Evolutionary conservation across 1,140 invertebrate species (phyloP), one percentile per base, ranked within the genome.

Genomic region (Scaptomyza graminum): DNA sequence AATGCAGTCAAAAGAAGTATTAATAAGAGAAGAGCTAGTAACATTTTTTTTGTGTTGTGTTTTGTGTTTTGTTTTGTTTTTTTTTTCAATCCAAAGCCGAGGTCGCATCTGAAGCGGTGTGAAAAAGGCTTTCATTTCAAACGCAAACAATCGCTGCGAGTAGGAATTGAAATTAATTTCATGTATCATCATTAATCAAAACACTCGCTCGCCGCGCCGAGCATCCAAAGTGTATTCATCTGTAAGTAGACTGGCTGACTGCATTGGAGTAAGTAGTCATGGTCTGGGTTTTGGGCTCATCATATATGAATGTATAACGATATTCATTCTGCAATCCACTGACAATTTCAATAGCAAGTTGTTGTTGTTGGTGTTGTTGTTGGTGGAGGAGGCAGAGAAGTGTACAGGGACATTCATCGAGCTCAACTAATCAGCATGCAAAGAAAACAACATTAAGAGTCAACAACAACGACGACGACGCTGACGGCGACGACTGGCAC

Each of bases 181-280:
- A 87, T 88, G 84, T 87, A 87, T 87, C 83, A 87, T 87, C 83
- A 87, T 87, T 89, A 88, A 87, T 87, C 83, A 87, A 87, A 87
- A 87, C 83, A 87, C 83, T 88, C 82, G 64, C 18, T 22, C 18
- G 70, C 72, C 37, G 61, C 68, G n/a, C n/a, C n/a, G 67, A 74
- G 67, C 74, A 64, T 56, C 55, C 71, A 74, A 70, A 77, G 76
- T 62, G 52, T 39, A 68, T 61, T 69, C 71, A 56, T 63, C 60
- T 65, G 60, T 55, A 15, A 28, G 46, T 51, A 57, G 49, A 68
- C 51, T 60, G 16, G 34, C 59, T 52, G 60, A 57, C 44, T 74
- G 65, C 56, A 62, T 52, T 69, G 46, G 44, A 69, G 59, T 52
- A 68, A 68, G 64, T 56, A 68, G 70, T 73, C 70, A 68, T 73